Evolutionary conservation across 2,113 vertebrate species (phyloP).

Genomic region (Eublepharis macularius): DNA sequence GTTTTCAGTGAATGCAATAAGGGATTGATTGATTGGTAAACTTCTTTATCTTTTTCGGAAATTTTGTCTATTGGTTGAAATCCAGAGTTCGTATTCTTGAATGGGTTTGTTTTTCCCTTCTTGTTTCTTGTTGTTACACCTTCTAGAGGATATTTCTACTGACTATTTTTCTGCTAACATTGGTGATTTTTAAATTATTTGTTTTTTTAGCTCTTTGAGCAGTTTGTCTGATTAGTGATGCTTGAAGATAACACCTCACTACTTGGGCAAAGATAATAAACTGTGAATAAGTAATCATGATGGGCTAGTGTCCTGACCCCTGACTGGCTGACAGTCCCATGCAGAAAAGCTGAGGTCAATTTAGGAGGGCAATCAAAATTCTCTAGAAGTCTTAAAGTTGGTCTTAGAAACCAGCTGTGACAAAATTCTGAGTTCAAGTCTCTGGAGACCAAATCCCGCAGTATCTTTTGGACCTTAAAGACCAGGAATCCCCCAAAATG

Average conservation of each 20-base stretch:
- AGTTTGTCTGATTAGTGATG: accelerated
- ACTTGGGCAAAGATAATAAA: not conserved
- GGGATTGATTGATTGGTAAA: too few relatives aligned
- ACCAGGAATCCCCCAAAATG: too few relatives aligned
- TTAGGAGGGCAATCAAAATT: not conserved
- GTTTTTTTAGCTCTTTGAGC: not conserved
- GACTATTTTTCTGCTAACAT: not conserved
- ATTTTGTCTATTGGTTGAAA: not conserved
- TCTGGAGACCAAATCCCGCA: not conserved
- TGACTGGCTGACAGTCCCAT: not conserved
- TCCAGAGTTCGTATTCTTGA: not conserved
- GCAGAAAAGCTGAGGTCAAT: not conserved
- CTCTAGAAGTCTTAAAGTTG: not conserved
- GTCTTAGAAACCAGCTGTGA: not conserved
- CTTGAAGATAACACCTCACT: not conserved
- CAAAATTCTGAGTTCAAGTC: not conserved
- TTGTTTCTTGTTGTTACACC: too few relatives aligned
- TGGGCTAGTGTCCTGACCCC: not conserved
- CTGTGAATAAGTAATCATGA: not conserved
- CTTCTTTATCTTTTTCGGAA: not conserved
- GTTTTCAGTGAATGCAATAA: too few relatives aligned
- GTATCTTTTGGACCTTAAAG: too few relatives aligned
- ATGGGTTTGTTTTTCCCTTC: too few relatives aligned
- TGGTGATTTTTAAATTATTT: accelerated
- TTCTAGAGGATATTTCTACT: not conserved